A percentile compares a stretch with the other conserved stretches of the same genome.
phyloP scores from a whole-genome alignment of 2,888 invertebrate genomes.

The Physocephala rufipes region DNA sequence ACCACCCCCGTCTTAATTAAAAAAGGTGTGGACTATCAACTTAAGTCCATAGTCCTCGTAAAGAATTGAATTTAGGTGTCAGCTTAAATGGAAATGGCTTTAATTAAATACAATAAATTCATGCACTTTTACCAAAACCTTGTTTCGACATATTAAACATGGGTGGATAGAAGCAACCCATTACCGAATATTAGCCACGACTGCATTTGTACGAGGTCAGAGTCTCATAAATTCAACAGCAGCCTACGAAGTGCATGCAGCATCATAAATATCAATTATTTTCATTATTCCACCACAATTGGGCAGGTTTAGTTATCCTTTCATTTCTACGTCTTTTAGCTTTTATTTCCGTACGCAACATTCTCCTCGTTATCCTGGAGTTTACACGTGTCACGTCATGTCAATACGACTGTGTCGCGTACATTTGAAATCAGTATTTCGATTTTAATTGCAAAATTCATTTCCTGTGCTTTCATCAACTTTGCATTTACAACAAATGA shows the following conservation, averaged over 20 bases:
- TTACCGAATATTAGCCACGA: too few relatives aligned
- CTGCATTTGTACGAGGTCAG: not conserved
- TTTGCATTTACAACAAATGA: conserved; percentile 6
- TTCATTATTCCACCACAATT: not conserved
- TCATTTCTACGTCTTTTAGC: not conserved
- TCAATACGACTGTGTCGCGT: too few relatives aligned
- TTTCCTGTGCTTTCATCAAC: conserved; percentile 30
- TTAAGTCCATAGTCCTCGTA: too few relatives aligned
- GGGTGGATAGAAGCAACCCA: too few relatives aligned
- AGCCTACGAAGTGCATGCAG: not conserved
- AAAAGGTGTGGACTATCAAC: too few relatives aligned
- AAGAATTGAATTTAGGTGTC: too few relatives aligned
- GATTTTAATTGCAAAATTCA: conserved; percentile 29
- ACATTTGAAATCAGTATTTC: conserved; percentile 13
- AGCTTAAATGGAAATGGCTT: too few relatives aligned
- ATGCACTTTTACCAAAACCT: too few relatives aligned
- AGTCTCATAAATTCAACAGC: not conserved
- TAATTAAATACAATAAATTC: too few relatives aligned
- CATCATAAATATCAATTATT: conserved; percentile 26
- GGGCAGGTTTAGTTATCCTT: not conserved
- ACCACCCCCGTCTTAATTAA: too few relatives aligned
- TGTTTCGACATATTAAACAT: too few relatives aligned
- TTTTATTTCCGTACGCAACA: not conserved
- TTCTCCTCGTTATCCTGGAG: not conserved
- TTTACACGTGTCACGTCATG: too few relatives aligned